These are phyloP conservation scores for Clepsis dumicolana DNA, from an alignment of 2,888 invertebrate species.

Conservation along the genomic window DNA sequence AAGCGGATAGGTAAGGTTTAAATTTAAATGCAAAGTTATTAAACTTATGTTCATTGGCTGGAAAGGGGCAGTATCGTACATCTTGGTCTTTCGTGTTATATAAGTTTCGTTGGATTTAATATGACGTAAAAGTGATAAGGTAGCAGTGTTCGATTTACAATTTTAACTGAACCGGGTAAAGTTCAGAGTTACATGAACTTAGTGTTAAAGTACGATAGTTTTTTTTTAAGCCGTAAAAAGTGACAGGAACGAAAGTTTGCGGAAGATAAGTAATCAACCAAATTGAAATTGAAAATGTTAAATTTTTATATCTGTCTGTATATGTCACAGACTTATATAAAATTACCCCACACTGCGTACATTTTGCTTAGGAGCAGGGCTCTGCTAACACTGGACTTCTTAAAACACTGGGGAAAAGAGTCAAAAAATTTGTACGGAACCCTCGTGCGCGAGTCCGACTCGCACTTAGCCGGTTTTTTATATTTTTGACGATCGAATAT, in stretches of 20 bases:
- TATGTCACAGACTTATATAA: too few species aligned
- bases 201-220: not conserved
- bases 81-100: not conserved
- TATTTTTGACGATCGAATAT: too few species aligned
- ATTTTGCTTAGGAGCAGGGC: too few species aligned
- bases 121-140: slow-evolving; percentile 11
- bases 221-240: not conserved
- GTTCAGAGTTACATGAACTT: not conserved
- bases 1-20: not conserved
- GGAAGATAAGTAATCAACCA: not conserved
- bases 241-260: not conserved
- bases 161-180: not conserved
- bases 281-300: too few species aligned
- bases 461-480: too few species aligned
- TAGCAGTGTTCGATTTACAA: not conserved
- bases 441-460: too few species aligned
- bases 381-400: too few species aligned
- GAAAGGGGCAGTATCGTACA: not conserved
- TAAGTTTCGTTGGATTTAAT: not conserved
- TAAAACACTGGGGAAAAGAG: too few species aligned
- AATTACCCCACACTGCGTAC: too few species aligned
- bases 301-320: too few species aligned
- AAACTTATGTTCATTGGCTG: not conserved
- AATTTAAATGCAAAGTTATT: not conserved
- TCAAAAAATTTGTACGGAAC: too few species aligned